These are phyloP conservation scores for Fundulus diaphanus DNA, from an alignment of 2,797 vertebrate species.

Conservation along the genomic window DNA sequence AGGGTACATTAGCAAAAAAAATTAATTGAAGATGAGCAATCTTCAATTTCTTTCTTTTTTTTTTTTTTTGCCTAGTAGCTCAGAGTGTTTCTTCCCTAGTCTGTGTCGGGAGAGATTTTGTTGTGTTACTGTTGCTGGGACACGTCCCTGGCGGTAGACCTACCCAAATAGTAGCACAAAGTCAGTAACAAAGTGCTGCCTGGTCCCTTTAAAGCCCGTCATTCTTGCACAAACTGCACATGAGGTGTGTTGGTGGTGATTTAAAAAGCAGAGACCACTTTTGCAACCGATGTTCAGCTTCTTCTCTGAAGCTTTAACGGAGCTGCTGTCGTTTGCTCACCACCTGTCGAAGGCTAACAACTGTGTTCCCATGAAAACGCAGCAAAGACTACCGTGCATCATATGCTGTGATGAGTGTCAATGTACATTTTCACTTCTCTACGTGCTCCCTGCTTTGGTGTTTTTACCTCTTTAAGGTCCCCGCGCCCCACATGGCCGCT, in stretches of 20 bases:
- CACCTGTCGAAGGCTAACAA: background rate
- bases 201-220: background rate
- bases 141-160: conserved; percentile 15
- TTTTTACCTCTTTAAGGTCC: background rate
- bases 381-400: background rate
- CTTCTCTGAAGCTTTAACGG: background rate
- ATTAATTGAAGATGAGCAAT: too few species aligned
- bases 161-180: conserved; percentile 20
- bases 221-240: background rate
- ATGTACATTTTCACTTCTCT: background rate
- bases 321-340: background rate
- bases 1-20: background rate
- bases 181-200: conserved; percentile 9
- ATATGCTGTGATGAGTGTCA: background rate
- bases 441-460: too few species aligned
- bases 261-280: background rate
- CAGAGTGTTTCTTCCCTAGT: background rate
- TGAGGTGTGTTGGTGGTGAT: background rate
- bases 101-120: background rate
- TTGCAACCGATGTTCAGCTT: background rate
- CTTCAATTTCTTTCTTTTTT: background rate
- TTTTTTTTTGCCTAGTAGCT: background rate
- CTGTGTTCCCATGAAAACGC: conserved; percentile 1
- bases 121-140: conserved; percentile 17
- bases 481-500: background rate